These are phyloP conservation scores for Andrena trimmerana DNA, from an alignment of 2,888 invertebrate species.

Conservation along the genomic window DNA sequence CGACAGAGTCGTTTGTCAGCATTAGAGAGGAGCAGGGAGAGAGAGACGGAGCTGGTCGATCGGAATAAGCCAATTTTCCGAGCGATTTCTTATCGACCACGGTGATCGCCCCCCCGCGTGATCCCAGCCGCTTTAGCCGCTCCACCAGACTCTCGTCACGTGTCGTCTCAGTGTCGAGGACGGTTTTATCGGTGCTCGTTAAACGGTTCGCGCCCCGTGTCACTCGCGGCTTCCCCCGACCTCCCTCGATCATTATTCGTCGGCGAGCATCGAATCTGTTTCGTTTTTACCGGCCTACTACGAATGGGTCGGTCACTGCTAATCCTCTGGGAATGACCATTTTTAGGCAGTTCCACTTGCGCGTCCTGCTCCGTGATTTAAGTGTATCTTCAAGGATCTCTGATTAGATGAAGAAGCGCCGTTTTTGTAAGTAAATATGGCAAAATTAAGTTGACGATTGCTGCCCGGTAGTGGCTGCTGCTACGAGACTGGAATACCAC, in stretches of 20 bases:
- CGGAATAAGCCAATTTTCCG: slow-evolving; percentile 83
- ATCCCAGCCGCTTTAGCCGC: slow-evolving; percentile 45
- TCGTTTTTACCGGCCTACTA: not conserved
- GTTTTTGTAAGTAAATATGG: too few relatives aligned
- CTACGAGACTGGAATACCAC: too few relatives aligned
- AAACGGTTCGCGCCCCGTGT: slow-evolving; percentile 31
- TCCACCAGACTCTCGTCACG: slow-evolving; percentile 51
- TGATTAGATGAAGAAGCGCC: too few relatives aligned
- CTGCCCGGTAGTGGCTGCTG: too few relatives aligned
- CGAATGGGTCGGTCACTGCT: not conserved
- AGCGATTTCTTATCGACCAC: slow-evolving; percentile 82
- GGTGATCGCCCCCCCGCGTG: slow-evolving; percentile 69
- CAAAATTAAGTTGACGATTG: too few relatives aligned
- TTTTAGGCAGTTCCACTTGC: too few relatives aligned
- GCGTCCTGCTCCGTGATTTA: too few relatives aligned
- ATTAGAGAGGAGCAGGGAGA: slow-evolving; percentile 65
- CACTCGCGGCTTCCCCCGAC: slow-evolving; percentile 4
- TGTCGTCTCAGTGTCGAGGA: slow-evolving; percentile 48
- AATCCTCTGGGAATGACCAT: not conserved
- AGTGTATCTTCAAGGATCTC: too few relatives aligned
- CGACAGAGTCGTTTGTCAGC: slow-evolving; percentile 79
- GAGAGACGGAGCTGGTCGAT: slow-evolving; percentile 72
- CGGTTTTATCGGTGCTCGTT: slow-evolving; percentile 54
- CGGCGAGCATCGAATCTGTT: not conserved
- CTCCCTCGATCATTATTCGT: not conserved